Conservation (phyloP, 92 coral and sea anemone species). For the Porites cylindrica region DNA sequence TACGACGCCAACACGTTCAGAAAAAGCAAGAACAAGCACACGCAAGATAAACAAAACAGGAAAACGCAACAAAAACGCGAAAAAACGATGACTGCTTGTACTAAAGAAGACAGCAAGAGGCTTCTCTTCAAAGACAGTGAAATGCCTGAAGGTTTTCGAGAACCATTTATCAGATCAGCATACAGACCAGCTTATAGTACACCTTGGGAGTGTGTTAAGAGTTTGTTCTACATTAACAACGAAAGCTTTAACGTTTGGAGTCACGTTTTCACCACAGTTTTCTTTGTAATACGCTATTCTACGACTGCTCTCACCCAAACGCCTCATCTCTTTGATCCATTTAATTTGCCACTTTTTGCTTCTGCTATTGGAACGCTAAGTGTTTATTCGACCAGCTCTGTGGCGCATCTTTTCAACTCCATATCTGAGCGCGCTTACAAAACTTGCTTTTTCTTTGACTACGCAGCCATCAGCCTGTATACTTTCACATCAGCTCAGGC, state of each 20-base stretch:
- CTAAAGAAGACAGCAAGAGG: background rate
- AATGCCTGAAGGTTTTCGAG: slow-evolving; percentile 63
- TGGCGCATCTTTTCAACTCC: slow-evolving; percentile 68
- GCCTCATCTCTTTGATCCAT: slow-evolving; percentile 38
- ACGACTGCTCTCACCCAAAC: background rate
- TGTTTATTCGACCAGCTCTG: slow-evolving; percentile 57
- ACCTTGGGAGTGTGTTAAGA: slow-evolving; percentile 64
- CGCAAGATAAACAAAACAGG: background rate
- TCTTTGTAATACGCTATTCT: slow-evolving; percentile 43
- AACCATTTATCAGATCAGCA: slow-evolving; percentile 67
- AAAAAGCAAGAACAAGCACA: background rate
- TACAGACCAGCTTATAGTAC: slow-evolving; percentile 61
- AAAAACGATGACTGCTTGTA: background rate
- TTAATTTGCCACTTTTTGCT: slow-evolving; percentile 58
- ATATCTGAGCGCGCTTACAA: slow-evolving; percentile 59
- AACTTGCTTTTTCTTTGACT: slow-evolving; percentile 68
- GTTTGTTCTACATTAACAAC: slow-evolving; percentile 55
- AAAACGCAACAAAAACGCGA: background rate
- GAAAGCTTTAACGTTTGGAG: slow-evolving; percentile 73
- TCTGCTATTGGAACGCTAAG: slow-evolving; percentile 60
- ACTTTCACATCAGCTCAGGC: slow-evolving; percentile 65
- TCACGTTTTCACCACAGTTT: slow-evolving; percentile 49
- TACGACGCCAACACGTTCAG: background rate
- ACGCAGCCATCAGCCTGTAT: slow-evolving; percentile 62
- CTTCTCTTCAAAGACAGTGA: slow-evolving; percentile 31